These are phyloP conservation scores for Adrianichthys oophorus DNA, from an alignment of 2,797 vertebrate species.

Conservation along the genomic window DNA sequence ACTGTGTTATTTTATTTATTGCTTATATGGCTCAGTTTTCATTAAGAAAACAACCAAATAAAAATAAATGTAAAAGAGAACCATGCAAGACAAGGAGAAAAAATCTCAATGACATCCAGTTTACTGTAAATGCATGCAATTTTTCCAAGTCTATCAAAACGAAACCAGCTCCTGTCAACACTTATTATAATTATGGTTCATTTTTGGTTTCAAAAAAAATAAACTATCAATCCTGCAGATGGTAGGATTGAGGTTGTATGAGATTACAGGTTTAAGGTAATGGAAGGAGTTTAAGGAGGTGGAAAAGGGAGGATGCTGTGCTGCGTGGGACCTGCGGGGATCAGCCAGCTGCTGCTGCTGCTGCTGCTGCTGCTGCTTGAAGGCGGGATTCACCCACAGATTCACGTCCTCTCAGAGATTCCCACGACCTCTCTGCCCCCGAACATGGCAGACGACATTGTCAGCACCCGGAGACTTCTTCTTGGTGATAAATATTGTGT, in stretches of 20 bases:
- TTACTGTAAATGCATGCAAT: background rate
- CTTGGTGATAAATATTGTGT: slow-evolving; percentile 34
- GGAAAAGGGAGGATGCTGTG: slow-evolving; percentile 19
- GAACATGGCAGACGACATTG: slow-evolving; percentile 55
- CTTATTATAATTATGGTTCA: slow-evolving; percentile 2
- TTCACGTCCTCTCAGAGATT: slow-evolving; percentile 57
- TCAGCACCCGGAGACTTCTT: slow-evolving; percentile 46
- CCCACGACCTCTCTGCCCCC: slow-evolving; percentile 78
- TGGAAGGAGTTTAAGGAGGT: background rate
- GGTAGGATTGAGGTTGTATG: slow-evolving; percentile 9
- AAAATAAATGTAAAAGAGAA: slow-evolving; percentile 13
- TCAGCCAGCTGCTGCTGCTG: slow-evolving; percentile 59
- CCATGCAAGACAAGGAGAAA: background rate
- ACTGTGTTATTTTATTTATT: slow-evolving; percentile 6
- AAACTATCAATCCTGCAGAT: slow-evolving; percentile 28
- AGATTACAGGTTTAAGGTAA: slow-evolving; percentile 14
- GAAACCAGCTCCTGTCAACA: slow-evolving; percentile 9
- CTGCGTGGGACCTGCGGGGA: slow-evolving; percentile 24
- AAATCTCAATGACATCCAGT: slow-evolving; percentile 1
- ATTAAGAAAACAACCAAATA: slow-evolving; percentile 12
- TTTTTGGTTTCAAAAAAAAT: slow-evolving; percentile 24
- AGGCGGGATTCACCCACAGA: slow-evolving; percentile 71
- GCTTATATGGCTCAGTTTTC: slow-evolving; percentile 4
- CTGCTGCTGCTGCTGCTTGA: slow-evolving; percentile 43
- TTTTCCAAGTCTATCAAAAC: background rate